These are phyloP conservation scores for Pyrocoelia pectoralis DNA, from an alignment of 2,888 invertebrate genomes.

Conservation along the genomic window DNA sequence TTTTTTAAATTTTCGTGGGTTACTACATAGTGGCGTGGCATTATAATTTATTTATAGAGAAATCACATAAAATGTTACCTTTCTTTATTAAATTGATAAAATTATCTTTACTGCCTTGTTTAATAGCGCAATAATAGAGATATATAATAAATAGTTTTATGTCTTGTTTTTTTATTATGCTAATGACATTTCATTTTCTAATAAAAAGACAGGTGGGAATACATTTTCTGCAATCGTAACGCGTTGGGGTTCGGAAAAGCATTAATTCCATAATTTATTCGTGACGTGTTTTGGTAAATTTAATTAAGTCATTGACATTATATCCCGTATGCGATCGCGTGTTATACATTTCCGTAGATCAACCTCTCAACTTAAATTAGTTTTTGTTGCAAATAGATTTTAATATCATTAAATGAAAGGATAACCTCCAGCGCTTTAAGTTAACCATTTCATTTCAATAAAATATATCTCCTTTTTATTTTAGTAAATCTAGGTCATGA, in stretches of 20 bases:
- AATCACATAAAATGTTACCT: slow-evolving; percentile 10
- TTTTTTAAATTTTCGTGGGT: slow-evolving; percentile 23
- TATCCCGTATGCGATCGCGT: neutral
- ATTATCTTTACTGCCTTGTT: slow-evolving; percentile 19
- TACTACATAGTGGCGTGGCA: neutral
- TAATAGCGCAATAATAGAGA: slow-evolving; percentile 10
- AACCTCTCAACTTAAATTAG: neutral
- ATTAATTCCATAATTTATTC: too few relatives aligned
- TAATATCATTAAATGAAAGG: neutral
- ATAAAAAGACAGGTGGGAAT: slow-evolving; percentile 5
- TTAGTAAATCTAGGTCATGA: too few relatives aligned
- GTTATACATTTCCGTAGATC: neutral
- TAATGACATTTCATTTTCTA: neutral
- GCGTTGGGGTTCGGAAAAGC: neutral
- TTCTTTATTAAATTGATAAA: slow-evolving; percentile 4
- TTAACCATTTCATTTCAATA: too few relatives aligned
- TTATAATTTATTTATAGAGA: neutral
- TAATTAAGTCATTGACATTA: neutral
- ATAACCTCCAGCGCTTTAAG: neutral
- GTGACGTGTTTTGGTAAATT: too few relatives aligned
- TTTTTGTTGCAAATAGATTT: neutral
- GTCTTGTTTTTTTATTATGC: slow-evolving; percentile 10
- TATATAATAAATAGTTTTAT: slow-evolving; percentile 18
- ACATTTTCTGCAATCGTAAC: neutral
- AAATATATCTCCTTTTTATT: too few relatives aligned